Percentiles rank a stretch among this genome's conserved stretches.
These are phyloP conservation scores for Pseudotriccus pelzelni DNA, from an alignment of 2,797 vertebrate genomes.

Conservation along the genomic window DNA sequence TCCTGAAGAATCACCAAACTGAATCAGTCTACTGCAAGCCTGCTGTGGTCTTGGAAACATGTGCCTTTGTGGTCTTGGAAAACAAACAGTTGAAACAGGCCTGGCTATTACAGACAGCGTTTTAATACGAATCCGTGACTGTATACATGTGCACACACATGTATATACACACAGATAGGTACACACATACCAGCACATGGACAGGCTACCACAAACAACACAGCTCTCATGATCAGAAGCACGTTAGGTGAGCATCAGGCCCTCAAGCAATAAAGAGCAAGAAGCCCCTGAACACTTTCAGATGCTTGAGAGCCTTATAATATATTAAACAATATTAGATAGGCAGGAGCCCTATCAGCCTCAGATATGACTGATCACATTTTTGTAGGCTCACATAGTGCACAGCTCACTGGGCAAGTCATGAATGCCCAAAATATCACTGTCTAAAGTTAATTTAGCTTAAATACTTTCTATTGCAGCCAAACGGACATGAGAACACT, in stretches of 20 bases:
- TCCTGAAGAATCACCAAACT: not conserved
- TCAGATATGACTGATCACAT: not conserved
- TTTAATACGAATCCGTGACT: not conserved
- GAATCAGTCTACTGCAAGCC: not conserved
- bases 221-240: not conserved
- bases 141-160: accelerated
- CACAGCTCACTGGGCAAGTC: not conserved
- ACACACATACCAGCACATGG: accelerated
- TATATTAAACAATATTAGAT: not conserved
- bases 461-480: not conserved
- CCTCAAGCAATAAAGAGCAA: not conserved
- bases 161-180: accelerated
- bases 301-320: not conserved
- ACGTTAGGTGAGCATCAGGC: not conserved
- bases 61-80: not conserved
- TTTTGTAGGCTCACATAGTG: not conserved
- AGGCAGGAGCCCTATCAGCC: not conserved
- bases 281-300: not conserved
- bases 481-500: not conserved
- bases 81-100: not conserved
- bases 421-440: not conserved
- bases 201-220: not conserved
- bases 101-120: not conserved
- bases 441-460: not conserved
- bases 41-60: not conserved